Percentiles rank a stretch among this genome's conserved stretches.
Evolutionary conservation across 92 coral and sea anemone species (phyloP).

Genomic region (Zoanthus sociatus): DNA sequence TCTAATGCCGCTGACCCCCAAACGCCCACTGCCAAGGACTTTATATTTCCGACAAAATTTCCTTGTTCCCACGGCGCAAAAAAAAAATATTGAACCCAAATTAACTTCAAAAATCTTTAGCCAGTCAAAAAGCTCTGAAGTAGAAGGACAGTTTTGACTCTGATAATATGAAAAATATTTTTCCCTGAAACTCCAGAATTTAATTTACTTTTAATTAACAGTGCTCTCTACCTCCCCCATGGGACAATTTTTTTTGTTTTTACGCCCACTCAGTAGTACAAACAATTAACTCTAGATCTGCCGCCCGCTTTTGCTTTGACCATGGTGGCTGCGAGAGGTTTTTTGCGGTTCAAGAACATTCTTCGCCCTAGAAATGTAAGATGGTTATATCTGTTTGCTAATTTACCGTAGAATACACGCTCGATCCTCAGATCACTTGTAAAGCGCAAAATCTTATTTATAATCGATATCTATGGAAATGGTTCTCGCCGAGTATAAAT

Average conservation of each 20-base stretch:
- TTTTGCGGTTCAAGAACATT: background rate
- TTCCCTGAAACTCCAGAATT: background rate
- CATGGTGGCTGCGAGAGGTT: constrained; percentile 11
- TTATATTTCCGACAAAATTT: too few relatives aligned
- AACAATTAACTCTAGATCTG: background rate
- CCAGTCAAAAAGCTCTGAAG: background rate
- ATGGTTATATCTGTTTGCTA: background rate
- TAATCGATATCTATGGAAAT: background rate
- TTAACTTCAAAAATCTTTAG: background rate
- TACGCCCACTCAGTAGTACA: constrained; percentile 13
- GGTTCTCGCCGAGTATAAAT: background rate
- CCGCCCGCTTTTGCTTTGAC: background rate
- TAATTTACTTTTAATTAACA: background rate
- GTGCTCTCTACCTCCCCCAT: constrained; percentile 26
- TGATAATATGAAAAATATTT: background rate
- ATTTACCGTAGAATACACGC: too few relatives aligned
- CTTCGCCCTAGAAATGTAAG: constrained; percentile 24
- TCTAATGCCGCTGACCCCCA: background rate
- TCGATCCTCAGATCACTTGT: too few relatives aligned
- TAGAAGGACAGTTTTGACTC: background rate
- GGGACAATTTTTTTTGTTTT: constrained; percentile 13
- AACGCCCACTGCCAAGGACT: too few relatives aligned
- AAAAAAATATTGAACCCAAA: too few relatives aligned
- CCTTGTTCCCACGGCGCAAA: too few relatives aligned
- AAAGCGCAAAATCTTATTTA: background rate